Conservation (phyloP, 2,113 vertebrate species). For the Burhinus oedicnemus region DNA sequence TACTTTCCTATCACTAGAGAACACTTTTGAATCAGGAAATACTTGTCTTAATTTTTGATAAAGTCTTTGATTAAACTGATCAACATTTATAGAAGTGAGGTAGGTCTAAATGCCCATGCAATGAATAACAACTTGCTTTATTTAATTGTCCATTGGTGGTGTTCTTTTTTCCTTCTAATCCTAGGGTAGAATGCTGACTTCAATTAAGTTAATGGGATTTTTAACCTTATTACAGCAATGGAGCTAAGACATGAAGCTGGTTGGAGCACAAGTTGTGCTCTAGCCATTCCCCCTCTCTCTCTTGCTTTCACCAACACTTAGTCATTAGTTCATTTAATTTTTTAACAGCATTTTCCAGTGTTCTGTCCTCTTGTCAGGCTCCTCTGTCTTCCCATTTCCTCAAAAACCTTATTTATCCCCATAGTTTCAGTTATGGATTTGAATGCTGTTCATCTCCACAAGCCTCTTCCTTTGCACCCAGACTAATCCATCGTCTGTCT, state of each 20-base stretch:
- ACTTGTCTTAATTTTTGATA: slow-evolving; percentile 66
- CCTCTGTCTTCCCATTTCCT: neutral
- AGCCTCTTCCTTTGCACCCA: neutral
- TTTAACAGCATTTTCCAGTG: neutral
- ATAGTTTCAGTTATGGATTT: neutral
- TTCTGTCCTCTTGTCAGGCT: neutral
- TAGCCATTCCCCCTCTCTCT: neutral
- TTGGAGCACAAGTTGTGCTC: neutral
- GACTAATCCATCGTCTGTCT: neutral
- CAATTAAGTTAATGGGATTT: slow-evolving; percentile 1
- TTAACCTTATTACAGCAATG: neutral
- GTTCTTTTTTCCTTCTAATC: neutral
- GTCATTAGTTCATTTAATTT: neutral
- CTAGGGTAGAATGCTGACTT: neutral
- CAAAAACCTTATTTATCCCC: neutral
- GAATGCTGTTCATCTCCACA: neutral
- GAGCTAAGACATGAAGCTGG: neutral
- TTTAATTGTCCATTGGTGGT: neutral
- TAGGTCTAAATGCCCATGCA: neutral
- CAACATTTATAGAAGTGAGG: slow-evolving; percentile 1
- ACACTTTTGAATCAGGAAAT: slow-evolving; percentile 67
- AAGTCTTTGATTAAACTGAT: slow-evolving; percentile 61
- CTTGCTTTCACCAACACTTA: neutral
- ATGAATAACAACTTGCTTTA: neutral
- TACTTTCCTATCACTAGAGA: slow-evolving; percentile 71